phyloP scores from a whole-genome alignment of 2,113 vertebrate genomes.

The Struthio camelus region DNA sequence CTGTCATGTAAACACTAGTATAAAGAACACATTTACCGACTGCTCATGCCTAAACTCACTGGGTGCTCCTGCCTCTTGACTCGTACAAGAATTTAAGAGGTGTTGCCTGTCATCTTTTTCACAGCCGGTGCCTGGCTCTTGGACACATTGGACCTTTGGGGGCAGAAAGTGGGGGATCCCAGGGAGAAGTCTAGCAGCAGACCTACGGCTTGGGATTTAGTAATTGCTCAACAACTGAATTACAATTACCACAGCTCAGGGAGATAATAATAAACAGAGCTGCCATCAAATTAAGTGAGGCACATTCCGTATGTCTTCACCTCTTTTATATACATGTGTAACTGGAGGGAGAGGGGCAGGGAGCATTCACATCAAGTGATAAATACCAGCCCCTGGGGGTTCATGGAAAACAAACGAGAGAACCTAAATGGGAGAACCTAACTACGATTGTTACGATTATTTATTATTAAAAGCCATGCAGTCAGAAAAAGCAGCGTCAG shows the following conservation, averaged over 20 bases:
- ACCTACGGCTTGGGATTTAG: background rate
- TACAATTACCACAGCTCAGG: background rate
- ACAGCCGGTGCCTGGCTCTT: background rate
- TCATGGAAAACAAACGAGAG: slow-evolving; percentile 59
- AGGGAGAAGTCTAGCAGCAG: background rate
- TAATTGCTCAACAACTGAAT: background rate
- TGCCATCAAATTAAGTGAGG: background rate
- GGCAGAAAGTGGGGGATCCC: background rate
- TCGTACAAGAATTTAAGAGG: background rate
- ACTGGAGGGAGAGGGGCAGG: background rate
- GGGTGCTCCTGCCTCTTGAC: background rate
- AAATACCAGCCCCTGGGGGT: slow-evolving; percentile 44
- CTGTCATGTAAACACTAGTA: background rate
- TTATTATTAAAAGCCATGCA: slow-evolving; percentile 34
- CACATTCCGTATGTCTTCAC: background rate
- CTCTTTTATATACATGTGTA: background rate
- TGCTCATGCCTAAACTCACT: background rate
- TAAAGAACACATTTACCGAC: background rate
- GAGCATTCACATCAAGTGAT: background rate
- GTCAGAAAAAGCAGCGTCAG: slow-evolving; percentile 43
- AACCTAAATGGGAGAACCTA: slow-evolving; percentile 26
- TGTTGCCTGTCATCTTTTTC: background rate
- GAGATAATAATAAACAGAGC: background rate
- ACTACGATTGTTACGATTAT: slow-evolving; percentile 34
- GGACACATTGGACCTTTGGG: background rate